Conservation (phyloP, 2,888 invertebrate species). For the Platycnemis pennipes region DNA sequence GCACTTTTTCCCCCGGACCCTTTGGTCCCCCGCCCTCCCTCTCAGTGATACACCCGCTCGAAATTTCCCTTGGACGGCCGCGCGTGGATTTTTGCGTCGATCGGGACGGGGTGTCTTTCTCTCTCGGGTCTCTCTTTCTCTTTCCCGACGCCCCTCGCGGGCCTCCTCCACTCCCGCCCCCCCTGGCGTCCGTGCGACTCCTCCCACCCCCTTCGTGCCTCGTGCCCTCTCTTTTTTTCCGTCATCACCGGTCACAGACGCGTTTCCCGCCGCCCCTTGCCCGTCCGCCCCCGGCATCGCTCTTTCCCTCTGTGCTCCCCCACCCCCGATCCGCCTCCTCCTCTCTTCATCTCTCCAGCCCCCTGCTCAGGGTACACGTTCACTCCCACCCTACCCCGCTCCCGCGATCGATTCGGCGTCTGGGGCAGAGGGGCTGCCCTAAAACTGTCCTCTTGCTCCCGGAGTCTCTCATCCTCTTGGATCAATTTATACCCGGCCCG, state of each 20-base stretch:
- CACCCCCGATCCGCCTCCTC: neutral
- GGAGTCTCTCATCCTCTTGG: neutral
- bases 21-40: neutral
- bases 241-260: neutral
- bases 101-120: too few relatives aligned
- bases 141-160: too few relatives aligned
- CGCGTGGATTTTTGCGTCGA: neutral
- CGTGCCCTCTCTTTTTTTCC: neutral
- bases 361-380: neutral
- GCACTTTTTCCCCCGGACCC: neutral
- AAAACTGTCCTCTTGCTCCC: neutral
- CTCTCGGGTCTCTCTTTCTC: too few relatives aligned
- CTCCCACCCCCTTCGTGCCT: neutral
- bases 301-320: neutral
- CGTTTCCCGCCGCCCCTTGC: neutral
- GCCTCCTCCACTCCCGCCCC: neutral
- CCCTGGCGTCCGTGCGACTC: neutral
- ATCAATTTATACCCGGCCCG: neutral
- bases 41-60: neutral
- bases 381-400: neutral
- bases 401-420: conserved; percentile 38
- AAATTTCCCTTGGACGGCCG: neutral
- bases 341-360: neutral
- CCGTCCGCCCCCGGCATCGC: neutral
- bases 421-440: conserved; percentile 30